Evolutionary conservation across 2,797 vertebrate species (phyloP).

Genomic region (Distichodus sexfasciatus): DNA sequence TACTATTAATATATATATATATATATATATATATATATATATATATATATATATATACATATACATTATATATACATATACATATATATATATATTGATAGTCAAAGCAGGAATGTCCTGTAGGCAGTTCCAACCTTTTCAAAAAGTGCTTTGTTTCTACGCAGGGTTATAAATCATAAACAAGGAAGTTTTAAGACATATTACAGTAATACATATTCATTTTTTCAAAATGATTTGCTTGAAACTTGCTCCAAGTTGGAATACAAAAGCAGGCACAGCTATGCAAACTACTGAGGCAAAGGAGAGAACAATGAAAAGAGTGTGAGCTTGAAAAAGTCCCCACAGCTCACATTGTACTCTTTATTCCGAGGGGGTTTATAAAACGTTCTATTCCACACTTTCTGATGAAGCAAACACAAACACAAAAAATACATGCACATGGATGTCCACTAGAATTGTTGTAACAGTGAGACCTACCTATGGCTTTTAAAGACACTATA

Average conservation of each 20-base stretch:
- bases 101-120: conserved; percentile 22
- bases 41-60: conserved; percentile 18
- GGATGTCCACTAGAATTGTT: neutral
- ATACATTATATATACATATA: too few species aligned
- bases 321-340: neutral
- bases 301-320: neutral
- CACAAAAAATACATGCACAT: too few species aligned
- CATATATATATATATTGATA: conserved; percentile 24
- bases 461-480: too few species aligned
- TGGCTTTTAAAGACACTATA: too few species aligned
- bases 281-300: conserved; percentile 29
- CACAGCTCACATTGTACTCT: neutral
- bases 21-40: conserved; percentile 28
- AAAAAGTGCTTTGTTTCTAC: conserved; percentile 23
- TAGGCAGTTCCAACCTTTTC: conserved; percentile 1
- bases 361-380: neutral
- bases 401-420: neutral
- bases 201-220: neutral
- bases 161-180: conserved; percentile 1
- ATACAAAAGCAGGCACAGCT: conserved; percentile 8
- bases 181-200: conserved; percentile 19
- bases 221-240: conserved; percentile 20
- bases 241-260: neutral
- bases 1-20: neutral
- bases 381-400: neutral